These are phyloP conservation scores for Pachycephala philippinensis DNA, from an alignment of 2,113 vertebrate genomes.

Conservation along the genomic window DNA sequence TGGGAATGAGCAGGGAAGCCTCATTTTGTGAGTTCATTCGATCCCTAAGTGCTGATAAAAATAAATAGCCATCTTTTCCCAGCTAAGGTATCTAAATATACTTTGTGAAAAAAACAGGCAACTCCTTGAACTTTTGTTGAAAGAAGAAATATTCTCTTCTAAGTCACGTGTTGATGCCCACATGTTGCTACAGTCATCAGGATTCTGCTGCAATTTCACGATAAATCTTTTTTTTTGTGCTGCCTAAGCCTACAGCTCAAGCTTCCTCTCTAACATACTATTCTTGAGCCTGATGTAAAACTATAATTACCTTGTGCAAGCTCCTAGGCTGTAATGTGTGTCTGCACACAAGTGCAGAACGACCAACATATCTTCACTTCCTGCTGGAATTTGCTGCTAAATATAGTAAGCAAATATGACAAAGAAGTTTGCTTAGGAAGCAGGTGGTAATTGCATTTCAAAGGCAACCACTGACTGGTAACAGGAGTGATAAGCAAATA, in stretches of 20 bases:
- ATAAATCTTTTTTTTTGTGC: neutral
- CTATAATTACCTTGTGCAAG: neutral
- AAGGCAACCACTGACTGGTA: neutral
- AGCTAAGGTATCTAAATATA: neutral
- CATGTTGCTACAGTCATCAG: neutral
- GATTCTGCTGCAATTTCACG: neutral
- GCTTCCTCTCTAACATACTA: neutral
- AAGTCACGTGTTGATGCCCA: neutral
- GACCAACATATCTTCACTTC: neutral
- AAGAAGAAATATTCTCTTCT: neutral
- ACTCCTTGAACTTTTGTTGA: neutral
- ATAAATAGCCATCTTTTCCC: neutral
- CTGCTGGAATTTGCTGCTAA: neutral
- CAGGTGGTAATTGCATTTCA: neutral
- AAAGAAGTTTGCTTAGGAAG: neutral
- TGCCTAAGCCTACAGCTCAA: neutral
- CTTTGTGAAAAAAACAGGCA: neutral
- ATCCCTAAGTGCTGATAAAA: neutral
- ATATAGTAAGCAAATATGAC: neutral
- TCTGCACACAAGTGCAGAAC: neutral
- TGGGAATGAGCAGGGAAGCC: neutral
- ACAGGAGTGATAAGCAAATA: constrained; percentile 10
- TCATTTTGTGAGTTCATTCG: neutral
- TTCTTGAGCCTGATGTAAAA: neutral
- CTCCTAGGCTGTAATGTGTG: neutral